Base-by-base conservation (phyloP, 1,140 invertebrate genomes). In the Pseudomyrmex concolor region DNA sequence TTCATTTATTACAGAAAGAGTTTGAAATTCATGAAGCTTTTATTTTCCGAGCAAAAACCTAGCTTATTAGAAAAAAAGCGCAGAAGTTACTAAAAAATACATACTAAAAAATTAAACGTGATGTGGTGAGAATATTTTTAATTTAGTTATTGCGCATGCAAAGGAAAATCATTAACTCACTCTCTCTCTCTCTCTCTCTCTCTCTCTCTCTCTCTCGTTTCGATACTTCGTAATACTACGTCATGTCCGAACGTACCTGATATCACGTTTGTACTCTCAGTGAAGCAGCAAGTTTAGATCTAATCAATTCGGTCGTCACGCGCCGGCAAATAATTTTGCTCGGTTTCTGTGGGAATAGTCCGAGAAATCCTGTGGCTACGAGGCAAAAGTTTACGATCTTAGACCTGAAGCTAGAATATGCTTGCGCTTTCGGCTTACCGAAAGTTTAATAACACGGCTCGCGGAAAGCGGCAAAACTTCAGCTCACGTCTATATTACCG, bases 391-490 rank as follows among this genome's bases (percentile, higher is more conserved):
- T 86, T 84, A 84, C 76, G 67, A 88, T 86, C 74, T 84, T 84
- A 81, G 45, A 80, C 57, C 51, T 7, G 63, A 55, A 68, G 51
- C 48, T 48, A 22, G 72, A 86, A 51, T 84, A 81, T 84, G 78
- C 45, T 83, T 64, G 72, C 80, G 67, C 73, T 73, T 84, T 72
- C 57, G 71, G 43, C 55, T 73, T 50, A 25, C 50, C 68, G 68
- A 57, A 88, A 89, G 77, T 89, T 89, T 88, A 88, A 89, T 89
- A 89, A 89, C 83, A 80, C 67, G 15, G 78, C 48, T 66, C 54
- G 72, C 22, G 50, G 72, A 83, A 85, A 83, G 62, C 48, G 77
- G 45, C 17, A 66, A 85, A 88, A 88, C 77, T 88, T 87, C 5
- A 22, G 55, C 15, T 50, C 34, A 17, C 3, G 34, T 70, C 62